Percentiles rank a stretch among this genome's conserved stretches.
Conservation (phyloP, 2,113 vertebrate species). For the Amphiprion ocellaris region DNA sequence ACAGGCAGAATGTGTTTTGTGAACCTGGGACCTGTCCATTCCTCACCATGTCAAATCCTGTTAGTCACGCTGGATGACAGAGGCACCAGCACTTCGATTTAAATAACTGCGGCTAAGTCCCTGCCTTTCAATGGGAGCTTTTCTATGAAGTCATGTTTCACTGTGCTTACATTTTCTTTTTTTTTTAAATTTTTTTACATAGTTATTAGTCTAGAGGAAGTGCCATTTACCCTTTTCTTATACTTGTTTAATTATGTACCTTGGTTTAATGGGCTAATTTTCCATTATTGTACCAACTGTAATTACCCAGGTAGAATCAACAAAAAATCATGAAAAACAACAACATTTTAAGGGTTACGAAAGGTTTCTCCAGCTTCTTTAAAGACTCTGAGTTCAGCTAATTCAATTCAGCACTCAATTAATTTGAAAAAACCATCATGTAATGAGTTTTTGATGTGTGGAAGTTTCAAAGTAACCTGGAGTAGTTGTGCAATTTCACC, state of each 20-base stretch:
- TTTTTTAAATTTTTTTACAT: not conserved
- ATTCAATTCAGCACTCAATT: not conserved
- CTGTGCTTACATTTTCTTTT: not conserved
- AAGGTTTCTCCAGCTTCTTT: too few relatives aligned
- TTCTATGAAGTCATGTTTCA: slow-evolving; percentile 11
- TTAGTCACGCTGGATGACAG: slow-evolving; percentile 70
- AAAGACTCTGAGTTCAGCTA: not conserved
- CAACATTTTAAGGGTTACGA: too few relatives aligned
- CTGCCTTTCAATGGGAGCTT: slow-evolving; percentile 28
- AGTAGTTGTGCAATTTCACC: too few relatives aligned
- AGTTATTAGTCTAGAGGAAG: not conserved
- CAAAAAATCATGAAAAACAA: too few relatives aligned
- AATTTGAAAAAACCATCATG: too few relatives aligned
- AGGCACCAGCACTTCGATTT: slow-evolving; percentile 49
- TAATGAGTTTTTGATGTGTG: not conserved
- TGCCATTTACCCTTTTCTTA: not conserved
- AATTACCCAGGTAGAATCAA: too few relatives aligned
- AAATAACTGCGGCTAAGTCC: slow-evolving; percentile 47
- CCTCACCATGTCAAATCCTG: slow-evolving; percentile 69
- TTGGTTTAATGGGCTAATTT: too few relatives aligned
- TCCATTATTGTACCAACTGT: too few relatives aligned
- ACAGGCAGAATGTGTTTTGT: slow-evolving; percentile 66
- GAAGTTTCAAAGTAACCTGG: too few relatives aligned
- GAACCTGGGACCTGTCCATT: slow-evolving; percentile 59
- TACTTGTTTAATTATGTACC: not conserved